Evolutionary conservation across 2,113 vertebrate genomes (phyloP).

Genomic region (Phyllostomus hastatus): DNA sequence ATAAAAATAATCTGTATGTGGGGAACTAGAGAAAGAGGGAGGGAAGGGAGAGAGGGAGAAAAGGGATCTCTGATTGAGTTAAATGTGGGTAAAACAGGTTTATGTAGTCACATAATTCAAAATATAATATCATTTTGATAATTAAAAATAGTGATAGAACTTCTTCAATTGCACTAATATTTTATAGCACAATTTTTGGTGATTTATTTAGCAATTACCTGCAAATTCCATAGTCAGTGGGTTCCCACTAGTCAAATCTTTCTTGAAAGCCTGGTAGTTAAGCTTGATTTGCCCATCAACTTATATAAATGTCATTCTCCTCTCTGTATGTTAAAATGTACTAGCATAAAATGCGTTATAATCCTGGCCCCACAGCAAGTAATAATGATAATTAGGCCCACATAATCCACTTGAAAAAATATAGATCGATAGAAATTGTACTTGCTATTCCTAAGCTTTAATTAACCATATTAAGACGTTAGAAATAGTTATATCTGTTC

Average conservation of each 20-base stretch:
- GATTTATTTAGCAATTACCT: background rate
- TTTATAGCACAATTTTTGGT: background rate
- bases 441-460: background rate
- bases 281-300: background rate
- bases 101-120: background rate
- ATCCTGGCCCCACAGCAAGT: background rate
- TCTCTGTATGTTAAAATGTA: background rate
- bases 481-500: background rate
- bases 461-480: background rate
- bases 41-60: background rate
- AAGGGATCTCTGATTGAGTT: background rate
- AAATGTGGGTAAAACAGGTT: background rate
- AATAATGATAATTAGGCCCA: background rate
- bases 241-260: background rate
- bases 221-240: background rate
- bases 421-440: background rate
- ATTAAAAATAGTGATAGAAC: background rate
- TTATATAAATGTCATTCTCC: background rate
- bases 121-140: background rate
- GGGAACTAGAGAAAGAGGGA: background rate
- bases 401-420: background rate
- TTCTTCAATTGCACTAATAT: background rate
- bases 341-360: background rate
- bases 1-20: background rate
- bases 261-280: background rate